Evolutionary conservation across 2,888 invertebrate genomes (phyloP), one percentile per base, ranked within the genome.

Genomic region (Ptilodon capucinus): DNA sequence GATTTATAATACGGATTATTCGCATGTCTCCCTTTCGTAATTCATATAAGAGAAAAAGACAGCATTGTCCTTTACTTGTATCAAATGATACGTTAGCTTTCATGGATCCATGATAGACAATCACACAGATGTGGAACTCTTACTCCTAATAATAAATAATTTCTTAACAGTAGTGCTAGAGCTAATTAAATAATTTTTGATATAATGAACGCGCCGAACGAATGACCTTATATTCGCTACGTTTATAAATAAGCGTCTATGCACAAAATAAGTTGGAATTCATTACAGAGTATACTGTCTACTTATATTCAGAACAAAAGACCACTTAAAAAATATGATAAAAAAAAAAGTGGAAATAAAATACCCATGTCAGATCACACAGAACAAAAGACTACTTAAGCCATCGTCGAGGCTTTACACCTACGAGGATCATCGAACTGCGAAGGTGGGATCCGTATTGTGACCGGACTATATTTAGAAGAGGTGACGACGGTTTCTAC

Each of bases 361-460:
- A 13, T 8, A 23, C 23, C 23, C 9, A n/a, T 30, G 13, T n/a
- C n/a, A 30, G 23, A 23, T 23, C 30, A n/a, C n/a, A n/a, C n/a
- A 0, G 44, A 53, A 63, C 60, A 61, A 23, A 62, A 56, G 52
- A 46, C 47, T 42, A 46, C 51, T 60, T 42, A 17, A 16, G 32
- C 35, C 14, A 38, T n/a, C 9, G 30, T 14, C 43, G 18, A 36
- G 23, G 40, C 35, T 42, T 42, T 38, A 32, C 41, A 34, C 61
- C 64, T 50, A 64, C 64, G 46, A 36, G 39, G 59, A 47, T 42
- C 64, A 59, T 53, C 53, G 51, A 51, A 51, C 57, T 40, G 30
- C n/a, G 61, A 56, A 63, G 60, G 62, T 57, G 60, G 54, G 35
- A n/a, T 17, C 28, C 25, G 39, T 38, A 46, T 53, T 58, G 58